Evolutionary conservation across 2,113 vertebrate species (phyloP).

Genomic region (Xenopus borealis): DNA sequence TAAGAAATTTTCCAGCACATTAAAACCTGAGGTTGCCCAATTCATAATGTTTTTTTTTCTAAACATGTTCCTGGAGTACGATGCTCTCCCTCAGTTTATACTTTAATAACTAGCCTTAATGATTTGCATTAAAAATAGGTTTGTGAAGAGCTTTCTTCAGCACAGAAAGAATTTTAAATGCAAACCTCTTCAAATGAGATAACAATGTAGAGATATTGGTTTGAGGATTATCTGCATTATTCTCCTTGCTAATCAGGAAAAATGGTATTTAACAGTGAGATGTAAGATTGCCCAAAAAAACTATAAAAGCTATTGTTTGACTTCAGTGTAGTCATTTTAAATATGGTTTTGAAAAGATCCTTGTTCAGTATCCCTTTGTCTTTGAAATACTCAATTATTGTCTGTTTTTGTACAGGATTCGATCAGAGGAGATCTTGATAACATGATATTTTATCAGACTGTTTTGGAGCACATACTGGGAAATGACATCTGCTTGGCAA

Average conservation of each 20-base stretch:
- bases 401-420: slow-evolving; percentile 7
- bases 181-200: slow-evolving; percentile 54
- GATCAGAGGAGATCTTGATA: neutral
- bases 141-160: slow-evolving; percentile 46
- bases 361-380: neutral
- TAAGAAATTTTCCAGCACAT: too few species aligned
- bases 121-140: slow-evolving; percentile 50
- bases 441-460: slow-evolving; percentile 7
- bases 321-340: slow-evolving; percentile 6
- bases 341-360: neutral
- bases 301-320: slow-evolving; percentile 18
- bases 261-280: slow-evolving; percentile 4
- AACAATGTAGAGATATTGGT: slow-evolving; percentile 45
- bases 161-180: slow-evolving; percentile 47
- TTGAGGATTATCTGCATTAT: slow-evolving; percentile 45
- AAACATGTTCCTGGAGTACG: slow-evolving; percentile 36
- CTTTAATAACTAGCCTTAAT: slow-evolving; percentile 49
- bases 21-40: slow-evolving; percentile 13
- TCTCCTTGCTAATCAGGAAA: slow-evolving; percentile 49
- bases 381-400: neutral
- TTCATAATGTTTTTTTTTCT: slow-evolving; percentile 34
- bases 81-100: slow-evolving; percentile 48
- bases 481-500: neutral
- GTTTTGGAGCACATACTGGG: neutral
- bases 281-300: neutral